Conservation (phyloP, 2,888 invertebrate genomes). For the Himalopsyche tibetana region DNA sequence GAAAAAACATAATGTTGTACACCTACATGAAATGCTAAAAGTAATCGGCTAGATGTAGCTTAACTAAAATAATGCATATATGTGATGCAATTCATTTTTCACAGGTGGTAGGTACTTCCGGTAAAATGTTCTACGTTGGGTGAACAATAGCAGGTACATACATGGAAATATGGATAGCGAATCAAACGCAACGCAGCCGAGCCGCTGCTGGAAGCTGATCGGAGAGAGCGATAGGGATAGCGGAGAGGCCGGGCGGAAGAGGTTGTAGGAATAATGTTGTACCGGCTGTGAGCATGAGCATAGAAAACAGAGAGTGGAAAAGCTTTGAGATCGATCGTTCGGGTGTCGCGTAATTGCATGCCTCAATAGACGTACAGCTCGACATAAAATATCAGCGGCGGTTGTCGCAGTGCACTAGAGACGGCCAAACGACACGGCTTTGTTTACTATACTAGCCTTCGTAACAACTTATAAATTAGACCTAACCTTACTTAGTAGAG, state of each 20-base stretch:
- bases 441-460: not conserved
- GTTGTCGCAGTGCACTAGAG: not conserved
- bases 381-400: not conserved
- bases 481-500: no score
- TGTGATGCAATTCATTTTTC: not conserved
- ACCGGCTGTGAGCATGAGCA: not conserved
- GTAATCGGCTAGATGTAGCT: no score
- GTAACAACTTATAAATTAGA: no score
- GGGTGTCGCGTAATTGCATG: constrained; percentile 29
- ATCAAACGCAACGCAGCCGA: not conserved
- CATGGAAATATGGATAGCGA: not conserved
- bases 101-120: not conserved
- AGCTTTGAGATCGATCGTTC: constrained; percentile 28
- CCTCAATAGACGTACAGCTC: not conserved
- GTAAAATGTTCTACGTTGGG: constrained; percentile 2
- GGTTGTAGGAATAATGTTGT: not conserved
- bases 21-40: no score
- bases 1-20: no score
- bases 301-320: constrained; percentile 18
- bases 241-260: constrained; percentile 14
- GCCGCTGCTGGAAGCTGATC: constrained; percentile 6
- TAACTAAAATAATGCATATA: no score
- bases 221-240: constrained; percentile 12
- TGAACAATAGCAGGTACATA: constrained; percentile 19
- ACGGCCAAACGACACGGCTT: not conserved